A percentile compares a stretch with the other conserved stretches of the same genome.
Conservation (phyloP, 2,113 vertebrate species). For the Chamaea fasciata region DNA sequence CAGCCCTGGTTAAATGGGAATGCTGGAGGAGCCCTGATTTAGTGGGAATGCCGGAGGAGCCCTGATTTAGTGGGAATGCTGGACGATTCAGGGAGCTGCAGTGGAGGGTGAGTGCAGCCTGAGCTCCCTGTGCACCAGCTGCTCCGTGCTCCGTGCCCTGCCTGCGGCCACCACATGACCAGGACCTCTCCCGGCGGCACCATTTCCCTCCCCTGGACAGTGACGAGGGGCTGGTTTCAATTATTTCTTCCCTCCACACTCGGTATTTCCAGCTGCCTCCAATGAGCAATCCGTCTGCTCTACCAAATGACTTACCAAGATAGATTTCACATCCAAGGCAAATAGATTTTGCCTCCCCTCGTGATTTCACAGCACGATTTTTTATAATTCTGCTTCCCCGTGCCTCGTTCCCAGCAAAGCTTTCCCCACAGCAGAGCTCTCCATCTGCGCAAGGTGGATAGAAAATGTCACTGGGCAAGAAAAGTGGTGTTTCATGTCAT, state of each 20-base stretch:
- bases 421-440: background rate
- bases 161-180: background rate
- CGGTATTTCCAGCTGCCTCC: slow-evolving; percentile 37
- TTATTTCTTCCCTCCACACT: slow-evolving; percentile 39
- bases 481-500: background rate
- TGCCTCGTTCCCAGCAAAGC: background rate
- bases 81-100: background rate
- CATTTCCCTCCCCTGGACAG: background rate
- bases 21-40: too few relatives aligned
- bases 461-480: background rate
- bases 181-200: background rate
- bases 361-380: background rate
- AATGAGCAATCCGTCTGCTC: slow-evolving; percentile 44
- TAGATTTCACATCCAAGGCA: slow-evolving; percentile 25
- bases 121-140: background rate
- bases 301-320: slow-evolving; percentile 26
- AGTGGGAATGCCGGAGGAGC: too few relatives aligned
- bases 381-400: background rate
- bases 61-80: too few relatives aligned
- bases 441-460: background rate
- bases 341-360: slow-evolving; percentile 23
- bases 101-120: background rate
- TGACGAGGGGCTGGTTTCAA: slow-evolving; percentile 23
- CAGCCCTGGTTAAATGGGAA: too few relatives aligned
- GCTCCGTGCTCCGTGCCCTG: background rate